Conservation (phyloP, 2,113 vertebrate genomes). For the Anarhynchus alexandrinus region DNA sequence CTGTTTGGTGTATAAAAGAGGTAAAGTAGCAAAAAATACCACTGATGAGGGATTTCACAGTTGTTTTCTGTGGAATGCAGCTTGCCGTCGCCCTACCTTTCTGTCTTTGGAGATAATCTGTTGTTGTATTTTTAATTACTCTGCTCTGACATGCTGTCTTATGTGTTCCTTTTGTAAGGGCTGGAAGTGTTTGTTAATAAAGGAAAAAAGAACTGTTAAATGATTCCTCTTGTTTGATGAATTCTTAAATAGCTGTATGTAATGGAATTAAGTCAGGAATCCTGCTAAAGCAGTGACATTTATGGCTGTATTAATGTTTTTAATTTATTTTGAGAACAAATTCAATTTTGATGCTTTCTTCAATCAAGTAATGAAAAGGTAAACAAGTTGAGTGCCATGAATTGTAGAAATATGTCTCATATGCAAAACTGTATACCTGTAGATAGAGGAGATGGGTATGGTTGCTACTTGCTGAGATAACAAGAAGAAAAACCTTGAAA, state of each 20-base stretch:
- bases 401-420: not conserved
- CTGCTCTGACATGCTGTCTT: not conserved
- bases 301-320: not conserved
- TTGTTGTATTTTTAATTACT: not conserved
- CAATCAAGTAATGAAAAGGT: not conserved
- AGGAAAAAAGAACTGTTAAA: not conserved
- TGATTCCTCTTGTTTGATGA: not conserved
- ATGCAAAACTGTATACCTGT: not conserved
- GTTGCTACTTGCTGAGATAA: not conserved
- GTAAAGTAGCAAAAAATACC: not conserved
- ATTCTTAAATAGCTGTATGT: not conserved
- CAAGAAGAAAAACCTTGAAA: not conserved
- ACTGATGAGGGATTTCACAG: not conserved
- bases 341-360: not conserved
- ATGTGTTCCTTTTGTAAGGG: not conserved
- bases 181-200: not conserved
- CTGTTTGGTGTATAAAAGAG: not conserved
- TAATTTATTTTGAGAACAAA: not conserved
- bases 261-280: constrained; percentile 19
- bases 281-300: not conserved
- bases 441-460: not conserved
- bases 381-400: not conserved
- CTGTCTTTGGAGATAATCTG: not conserved
- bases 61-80: not conserved
- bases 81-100: not conserved